phyloP scores from a whole-genome alignment of 2,888 invertebrate genomes.

The Trachelus tabidus region DNA sequence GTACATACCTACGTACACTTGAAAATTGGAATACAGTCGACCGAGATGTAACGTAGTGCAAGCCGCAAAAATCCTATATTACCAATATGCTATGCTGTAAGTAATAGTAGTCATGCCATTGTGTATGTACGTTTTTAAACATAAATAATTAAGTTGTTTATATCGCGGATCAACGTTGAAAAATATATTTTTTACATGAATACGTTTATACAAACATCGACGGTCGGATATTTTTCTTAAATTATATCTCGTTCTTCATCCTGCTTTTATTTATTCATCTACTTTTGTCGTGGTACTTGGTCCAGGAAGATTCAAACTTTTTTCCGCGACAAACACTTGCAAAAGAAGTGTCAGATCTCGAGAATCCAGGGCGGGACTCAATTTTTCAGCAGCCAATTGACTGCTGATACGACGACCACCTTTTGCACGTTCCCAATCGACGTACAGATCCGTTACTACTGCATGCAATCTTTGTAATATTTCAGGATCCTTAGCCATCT shows the following conservation, averaged over 20 bases:
- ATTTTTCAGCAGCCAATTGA: constrained; percentile 49
- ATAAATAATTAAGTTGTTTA: constrained; percentile 44
- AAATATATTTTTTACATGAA: constrained; percentile 65
- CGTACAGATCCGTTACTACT: constrained; percentile 55
- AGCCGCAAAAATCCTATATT: neutral
- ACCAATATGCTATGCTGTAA: constrained; percentile 31
- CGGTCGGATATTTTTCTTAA: neutral
- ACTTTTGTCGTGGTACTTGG: constrained; percentile 16
- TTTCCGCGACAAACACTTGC: constrained; percentile 48
- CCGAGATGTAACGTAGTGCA: neutral
- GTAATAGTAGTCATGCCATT: constrained; percentile 35
- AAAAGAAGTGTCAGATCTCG: constrained; percentile 48
- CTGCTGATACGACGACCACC: constrained; percentile 54
- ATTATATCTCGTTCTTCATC: neutral
- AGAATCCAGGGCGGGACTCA: constrained; percentile 49
- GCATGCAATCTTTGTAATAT: constrained; percentile 51
- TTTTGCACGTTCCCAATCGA: constrained; percentile 62
- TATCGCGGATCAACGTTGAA: constrained; percentile 54
- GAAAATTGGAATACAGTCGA: too few relatives aligned
- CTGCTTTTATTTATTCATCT: constrained; percentile 8
- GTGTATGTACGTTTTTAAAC: constrained; percentile 45
- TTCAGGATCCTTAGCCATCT: constrained; percentile 47
- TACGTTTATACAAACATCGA: constrained; percentile 51
- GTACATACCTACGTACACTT: too few relatives aligned
- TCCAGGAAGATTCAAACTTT: constrained; percentile 1